Conservation (phyloP, 2,797 vertebrate species). For the Enteromius afrohamiltoni region DNA sequence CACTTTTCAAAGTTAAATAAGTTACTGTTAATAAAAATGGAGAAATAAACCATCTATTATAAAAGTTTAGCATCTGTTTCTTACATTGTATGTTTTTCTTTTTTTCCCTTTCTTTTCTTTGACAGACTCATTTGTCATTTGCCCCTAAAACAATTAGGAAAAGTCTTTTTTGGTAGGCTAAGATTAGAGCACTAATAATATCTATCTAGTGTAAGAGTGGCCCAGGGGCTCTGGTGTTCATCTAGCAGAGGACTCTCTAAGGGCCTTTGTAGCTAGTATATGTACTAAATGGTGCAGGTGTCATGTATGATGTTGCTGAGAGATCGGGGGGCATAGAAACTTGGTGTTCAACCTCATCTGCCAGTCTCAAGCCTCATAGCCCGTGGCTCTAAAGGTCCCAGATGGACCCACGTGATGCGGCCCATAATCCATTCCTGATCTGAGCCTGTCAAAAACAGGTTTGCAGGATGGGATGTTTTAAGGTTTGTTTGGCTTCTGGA, state of each 20-base stretch:
- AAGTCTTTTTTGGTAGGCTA: not conserved
- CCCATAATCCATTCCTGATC: not conserved
- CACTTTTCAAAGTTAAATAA: too few relatives aligned
- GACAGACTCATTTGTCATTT: not conserved
- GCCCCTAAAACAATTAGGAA: not conserved
- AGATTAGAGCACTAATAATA: not conserved
- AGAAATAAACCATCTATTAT: too few relatives aligned
- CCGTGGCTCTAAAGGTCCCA: not conserved
- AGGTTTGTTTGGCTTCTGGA: not conserved
- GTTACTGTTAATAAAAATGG: too few relatives aligned
- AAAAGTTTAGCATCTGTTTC: too few relatives aligned
- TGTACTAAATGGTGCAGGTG: not conserved
- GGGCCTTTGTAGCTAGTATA: not conserved
- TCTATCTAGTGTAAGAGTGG: not conserved
- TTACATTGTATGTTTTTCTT: too few relatives aligned
- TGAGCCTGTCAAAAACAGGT: not conserved
- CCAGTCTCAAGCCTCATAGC: not conserved
- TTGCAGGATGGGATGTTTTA: not conserved
- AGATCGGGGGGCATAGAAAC: not conserved
- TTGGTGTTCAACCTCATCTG: not conserved
- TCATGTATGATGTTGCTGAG: not conserved
- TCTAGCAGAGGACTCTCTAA: not conserved
- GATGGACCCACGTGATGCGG: not conserved
- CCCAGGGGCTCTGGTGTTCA: not conserved
- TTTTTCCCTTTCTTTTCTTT: not conserved